These are phyloP conservation scores for Octomys mimax DNA, from an alignment of 2,797 vertebrate genomes.

Conservation along the genomic window DNA sequence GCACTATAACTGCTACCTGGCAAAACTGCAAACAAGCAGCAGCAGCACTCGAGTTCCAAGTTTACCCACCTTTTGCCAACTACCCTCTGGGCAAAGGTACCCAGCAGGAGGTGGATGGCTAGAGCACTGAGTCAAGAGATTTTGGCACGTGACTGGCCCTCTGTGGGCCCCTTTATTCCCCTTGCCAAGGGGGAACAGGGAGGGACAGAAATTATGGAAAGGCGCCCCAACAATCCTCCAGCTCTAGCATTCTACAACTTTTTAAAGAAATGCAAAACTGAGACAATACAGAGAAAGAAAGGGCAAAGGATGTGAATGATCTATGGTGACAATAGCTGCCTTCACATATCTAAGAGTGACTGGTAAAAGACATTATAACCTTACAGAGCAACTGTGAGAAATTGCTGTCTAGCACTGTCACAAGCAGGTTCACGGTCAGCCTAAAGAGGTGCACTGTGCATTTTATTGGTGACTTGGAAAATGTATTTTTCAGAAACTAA, in stretches of 20 bases:
- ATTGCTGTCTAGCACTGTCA: slow-evolving; percentile 71
- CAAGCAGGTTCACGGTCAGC: slow-evolving; percentile 69
- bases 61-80: slow-evolving; percentile 63
- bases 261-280: slow-evolving; percentile 38
- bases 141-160: slow-evolving; percentile 30
- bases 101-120: slow-evolving; percentile 42
- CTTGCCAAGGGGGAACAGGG: neutral
- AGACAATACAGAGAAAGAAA: slow-evolving; percentile 55
- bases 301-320: slow-evolving; percentile 40
- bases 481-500: slow-evolving; percentile 76
- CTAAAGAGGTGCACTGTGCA: slow-evolving; percentile 47
- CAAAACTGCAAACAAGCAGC: slow-evolving; percentile 65
- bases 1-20: slow-evolving; percentile 42
- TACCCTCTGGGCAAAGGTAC: slow-evolving; percentile 47
- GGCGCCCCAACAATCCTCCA: slow-evolving; percentile 10
- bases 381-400: slow-evolving; percentile 66
- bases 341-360: slow-evolving; percentile 52
- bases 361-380: slow-evolving; percentile 60
- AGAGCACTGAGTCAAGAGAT: slow-evolving; percentile 56
- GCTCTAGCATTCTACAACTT: slow-evolving; percentile 22
- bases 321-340: slow-evolving; percentile 42
- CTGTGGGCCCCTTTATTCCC: neutral
- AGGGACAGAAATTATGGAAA: neutral
- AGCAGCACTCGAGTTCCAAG: slow-evolving; percentile 51
- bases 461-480: slow-evolving; percentile 60